phyloP scores from a whole-genome alignment of 2,888 invertebrate species.

The Euzophera pinguis region DNA sequence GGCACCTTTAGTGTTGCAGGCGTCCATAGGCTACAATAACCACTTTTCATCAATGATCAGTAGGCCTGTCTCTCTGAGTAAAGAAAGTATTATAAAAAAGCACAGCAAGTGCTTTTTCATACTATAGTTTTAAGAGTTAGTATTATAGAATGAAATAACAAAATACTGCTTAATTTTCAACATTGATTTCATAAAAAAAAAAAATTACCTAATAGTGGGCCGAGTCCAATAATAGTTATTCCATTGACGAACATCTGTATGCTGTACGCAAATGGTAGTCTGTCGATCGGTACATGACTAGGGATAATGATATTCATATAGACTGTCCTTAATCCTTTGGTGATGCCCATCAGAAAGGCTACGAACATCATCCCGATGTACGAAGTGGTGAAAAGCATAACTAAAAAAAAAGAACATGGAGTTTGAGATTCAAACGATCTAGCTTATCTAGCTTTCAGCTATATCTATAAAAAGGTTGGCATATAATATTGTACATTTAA shows the following conservation, averaged over 20 bases:
- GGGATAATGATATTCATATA: slow-evolving; percentile 85
- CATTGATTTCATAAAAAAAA: too few species aligned
- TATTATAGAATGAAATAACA: not conserved
- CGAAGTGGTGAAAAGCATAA: slow-evolving; percentile 66
- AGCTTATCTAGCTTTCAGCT: too few species aligned
- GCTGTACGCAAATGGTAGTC: slow-evolving; percentile 83
- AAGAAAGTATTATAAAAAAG: too few species aligned
- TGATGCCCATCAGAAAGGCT: slow-evolving; percentile 81
- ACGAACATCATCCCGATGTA: slow-evolving; percentile 69
- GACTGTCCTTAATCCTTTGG: slow-evolving; percentile 85
- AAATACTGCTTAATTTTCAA: not conserved
- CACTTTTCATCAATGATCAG: too few species aligned
- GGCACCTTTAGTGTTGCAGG: too few species aligned
- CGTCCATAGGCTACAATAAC: too few species aligned
- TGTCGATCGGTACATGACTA: slow-evolving; percentile 83
- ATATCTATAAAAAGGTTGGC: too few species aligned
- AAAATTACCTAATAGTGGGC: slow-evolving; percentile 80
- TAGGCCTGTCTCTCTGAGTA: too few species aligned
- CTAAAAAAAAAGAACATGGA: slow-evolving; percentile 29
- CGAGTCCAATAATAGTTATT: slow-evolving; percentile 78
- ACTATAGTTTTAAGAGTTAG: too few species aligned
- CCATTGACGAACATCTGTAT: slow-evolving; percentile 86
- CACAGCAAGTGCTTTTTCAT: too few species aligned
- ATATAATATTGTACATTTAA: not conserved
- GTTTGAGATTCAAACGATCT: too few species aligned